Evolutionary conservation across 2,113 vertebrate genomes (phyloP), one percentile per base, ranked within the genome.

Genomic region (Notarius quadriscutis): DNA sequence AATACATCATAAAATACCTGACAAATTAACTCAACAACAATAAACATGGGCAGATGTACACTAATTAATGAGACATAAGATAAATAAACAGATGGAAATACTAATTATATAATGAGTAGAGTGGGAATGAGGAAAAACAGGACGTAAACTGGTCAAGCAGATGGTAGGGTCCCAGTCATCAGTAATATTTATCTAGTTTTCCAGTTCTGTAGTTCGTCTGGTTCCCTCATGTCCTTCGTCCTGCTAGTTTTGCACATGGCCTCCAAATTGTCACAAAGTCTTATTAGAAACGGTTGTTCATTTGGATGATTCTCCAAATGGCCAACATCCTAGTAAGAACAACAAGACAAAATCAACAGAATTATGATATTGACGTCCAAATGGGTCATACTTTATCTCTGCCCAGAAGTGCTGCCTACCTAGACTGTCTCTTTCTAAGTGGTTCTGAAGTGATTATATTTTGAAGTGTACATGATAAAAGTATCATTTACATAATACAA

Each of bases 211-310:
- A 22, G 2, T 77, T 51, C 72, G 12, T 77, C 34, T 74, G 71
- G 34, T 74, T 77, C 74, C 7, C 10, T 53, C 2, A 30, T 55
- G 55, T 79, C 17, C 12, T 57, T 27, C 27, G 5, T 22, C 57
- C 57, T 58, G 18, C 8, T 60, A 60, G 17, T 41, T 81, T 81
- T 17, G 22, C 57, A 80, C 17, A 41, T 41, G 4, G 17, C 55
- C 25, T 79, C 75, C 75, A 57, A 57, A 55, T 51, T 79, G n/a
- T 79, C 57, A 79, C 77, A 79, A 55, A 79, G 15, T 79, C 25
- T 55, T 78, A 14, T 79, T 30, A 30, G n/a, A 78, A 53, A 79
- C 10, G 22, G 12, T 50, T 51, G 20, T 77, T 25, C 2, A 41
- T 77, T 5, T 51, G 12, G 22, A 51, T 25, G 48, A 51, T 11